phyloP scores from a whole-genome alignment of 2,113 vertebrate species.

The Dermatemys mawii region DNA sequence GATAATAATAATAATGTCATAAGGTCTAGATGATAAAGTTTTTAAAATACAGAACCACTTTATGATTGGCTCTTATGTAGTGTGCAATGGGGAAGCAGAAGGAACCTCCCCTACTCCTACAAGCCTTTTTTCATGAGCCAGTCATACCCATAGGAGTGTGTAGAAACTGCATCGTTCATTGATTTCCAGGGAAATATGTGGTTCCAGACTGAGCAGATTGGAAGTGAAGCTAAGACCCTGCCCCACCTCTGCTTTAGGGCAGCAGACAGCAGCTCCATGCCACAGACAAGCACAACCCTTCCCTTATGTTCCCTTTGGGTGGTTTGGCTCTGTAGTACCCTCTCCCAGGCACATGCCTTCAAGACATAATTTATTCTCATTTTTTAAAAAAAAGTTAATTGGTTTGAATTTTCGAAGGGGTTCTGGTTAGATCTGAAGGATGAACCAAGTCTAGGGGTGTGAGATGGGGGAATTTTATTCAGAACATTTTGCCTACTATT shows the following conservation, averaged over 20 bases:
- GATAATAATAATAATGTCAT: background rate
- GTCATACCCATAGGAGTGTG: background rate
- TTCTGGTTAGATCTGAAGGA: background rate
- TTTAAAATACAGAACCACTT: background rate
- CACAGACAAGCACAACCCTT: background rate
- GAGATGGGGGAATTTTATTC: background rate
- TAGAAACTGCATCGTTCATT: background rate
- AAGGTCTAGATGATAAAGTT: background rate
- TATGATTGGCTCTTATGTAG: background rate
- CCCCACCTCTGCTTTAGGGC: background rate
- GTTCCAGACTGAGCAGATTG: background rate
- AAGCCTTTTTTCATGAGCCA: background rate
- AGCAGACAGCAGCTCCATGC: background rate
- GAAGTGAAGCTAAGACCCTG: background rate
- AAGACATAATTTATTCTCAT: background rate
- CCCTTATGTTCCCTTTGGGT: background rate
- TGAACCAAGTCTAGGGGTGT: background rate
- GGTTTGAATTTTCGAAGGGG: background rate
- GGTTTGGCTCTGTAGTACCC: rapidly evolving
- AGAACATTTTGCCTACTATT: background rate
- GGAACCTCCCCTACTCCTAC: background rate
- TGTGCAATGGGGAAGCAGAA: background rate
- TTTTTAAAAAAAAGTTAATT: background rate
- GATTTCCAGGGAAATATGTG: background rate
- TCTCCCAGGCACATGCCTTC: background rate